Evolutionary conservation across 1,140 invertebrate genomes (phyloP).

Genomic region (Ips nitidus): DNA sequence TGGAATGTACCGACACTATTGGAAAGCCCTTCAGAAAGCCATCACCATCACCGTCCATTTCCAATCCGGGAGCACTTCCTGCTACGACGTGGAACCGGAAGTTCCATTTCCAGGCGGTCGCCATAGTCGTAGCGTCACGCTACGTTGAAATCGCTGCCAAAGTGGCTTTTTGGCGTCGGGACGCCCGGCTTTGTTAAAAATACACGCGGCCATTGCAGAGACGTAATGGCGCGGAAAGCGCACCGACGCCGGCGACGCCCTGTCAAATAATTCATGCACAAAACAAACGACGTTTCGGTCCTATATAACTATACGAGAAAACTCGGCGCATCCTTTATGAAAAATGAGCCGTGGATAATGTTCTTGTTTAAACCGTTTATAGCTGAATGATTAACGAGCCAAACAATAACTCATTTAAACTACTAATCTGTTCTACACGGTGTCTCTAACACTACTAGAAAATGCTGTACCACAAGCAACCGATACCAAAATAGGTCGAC

Average conservation of each 20-base stretch:
- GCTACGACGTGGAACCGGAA: slow-evolving; percentile 23
- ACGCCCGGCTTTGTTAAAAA: slow-evolving; percentile 35
- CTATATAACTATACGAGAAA: too few species aligned
- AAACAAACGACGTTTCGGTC: background rate
- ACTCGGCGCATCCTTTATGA: too few species aligned
- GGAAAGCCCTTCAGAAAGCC: background rate
- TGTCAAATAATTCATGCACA: slow-evolving; percentile 29
- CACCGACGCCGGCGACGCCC: slow-evolving; percentile 16
- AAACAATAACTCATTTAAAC: too few species aligned
- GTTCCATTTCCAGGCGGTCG: slow-evolving; percentile 30
- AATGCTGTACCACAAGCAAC: too few species aligned
- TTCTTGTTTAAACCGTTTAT: too few species aligned
- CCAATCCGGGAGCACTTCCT: slow-evolving; percentile 19
- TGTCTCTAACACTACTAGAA: too few species aligned
- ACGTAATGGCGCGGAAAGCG: slow-evolving; percentile 32
- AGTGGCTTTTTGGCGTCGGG: slow-evolving; percentile 34
- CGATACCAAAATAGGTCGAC: too few species aligned
- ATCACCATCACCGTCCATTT: background rate
- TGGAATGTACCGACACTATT: background rate
- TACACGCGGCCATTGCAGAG: slow-evolving; percentile 29
- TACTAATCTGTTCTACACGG: too few species aligned
- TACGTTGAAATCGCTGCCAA: slow-evolving; percentile 31
- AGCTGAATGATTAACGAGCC: too few species aligned
- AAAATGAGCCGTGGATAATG: too few species aligned
- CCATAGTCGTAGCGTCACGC: slow-evolving; percentile 31